Evolutionary conservation across 2,113 vertebrate genomes (phyloP).

Genomic region (Zootoca vivipara): DNA sequence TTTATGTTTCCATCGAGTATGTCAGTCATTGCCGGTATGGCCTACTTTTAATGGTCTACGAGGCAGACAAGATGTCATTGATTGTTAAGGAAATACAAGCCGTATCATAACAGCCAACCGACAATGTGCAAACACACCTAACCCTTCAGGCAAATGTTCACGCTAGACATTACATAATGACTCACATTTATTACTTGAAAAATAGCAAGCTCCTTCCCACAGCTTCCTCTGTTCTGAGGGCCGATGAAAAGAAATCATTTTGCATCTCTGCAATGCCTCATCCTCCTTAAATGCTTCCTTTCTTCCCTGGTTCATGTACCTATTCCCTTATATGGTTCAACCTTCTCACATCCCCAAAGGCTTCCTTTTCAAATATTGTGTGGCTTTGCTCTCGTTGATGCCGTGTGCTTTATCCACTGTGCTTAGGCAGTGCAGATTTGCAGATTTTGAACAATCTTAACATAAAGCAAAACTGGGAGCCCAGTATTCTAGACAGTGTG

Average conservation of each 20-base stretch:
- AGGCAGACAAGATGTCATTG: constrained; percentile 29
- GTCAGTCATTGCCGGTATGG: constrained; percentile 13
- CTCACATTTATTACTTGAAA: constrained; percentile 7
- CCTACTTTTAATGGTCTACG: constrained; percentile 23
- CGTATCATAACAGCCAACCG: neutral
- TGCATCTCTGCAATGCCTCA: neutral
- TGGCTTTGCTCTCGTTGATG: neutral
- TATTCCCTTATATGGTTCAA: neutral
- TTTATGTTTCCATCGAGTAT: constrained; percentile 24
- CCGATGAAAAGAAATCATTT: constrained; percentile 11
- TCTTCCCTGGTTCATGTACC: neutral
- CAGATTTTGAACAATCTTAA: neutral
- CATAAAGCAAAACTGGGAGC: neutral
- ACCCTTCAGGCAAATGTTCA: neutral
- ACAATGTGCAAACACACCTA: neutral
- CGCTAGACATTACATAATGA: neutral
- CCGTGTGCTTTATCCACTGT: neutral
- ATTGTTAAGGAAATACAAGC: neutral
- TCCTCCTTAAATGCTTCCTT: constrained; percentile 8
- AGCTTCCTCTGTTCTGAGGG: neutral
- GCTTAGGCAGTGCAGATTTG: neutral
- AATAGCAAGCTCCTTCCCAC: neutral
- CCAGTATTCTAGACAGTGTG: neutral
- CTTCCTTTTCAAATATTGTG: neutral
- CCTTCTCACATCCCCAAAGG: neutral